phyloP scores from a whole-genome alignment of 2,888 invertebrate species.

The Eupithecia pulchellata region DNA sequence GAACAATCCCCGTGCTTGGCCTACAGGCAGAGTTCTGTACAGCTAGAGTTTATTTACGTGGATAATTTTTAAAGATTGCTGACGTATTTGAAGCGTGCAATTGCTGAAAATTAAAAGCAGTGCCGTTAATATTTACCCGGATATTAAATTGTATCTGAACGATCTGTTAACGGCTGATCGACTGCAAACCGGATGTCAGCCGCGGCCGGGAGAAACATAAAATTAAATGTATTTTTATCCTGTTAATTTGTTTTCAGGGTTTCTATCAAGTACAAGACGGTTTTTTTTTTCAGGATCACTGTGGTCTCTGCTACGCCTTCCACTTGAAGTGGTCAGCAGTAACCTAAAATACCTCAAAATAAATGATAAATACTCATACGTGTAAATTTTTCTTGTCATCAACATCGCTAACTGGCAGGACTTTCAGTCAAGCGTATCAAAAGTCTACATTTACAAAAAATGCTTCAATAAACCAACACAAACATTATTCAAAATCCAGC shows the following conservation, averaged over 20 bases:
- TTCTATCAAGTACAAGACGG: background rate
- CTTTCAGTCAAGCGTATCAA: background rate
- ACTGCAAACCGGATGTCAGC: constrained; percentile 21
- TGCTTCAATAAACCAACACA: background rate
- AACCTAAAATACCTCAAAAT: background rate
- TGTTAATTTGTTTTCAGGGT: background rate
- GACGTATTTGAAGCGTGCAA: background rate
- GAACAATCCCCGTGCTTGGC: no score
- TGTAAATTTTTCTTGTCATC: background rate
- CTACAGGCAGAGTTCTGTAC: background rate
- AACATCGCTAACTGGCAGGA: background rate
- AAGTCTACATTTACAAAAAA: background rate
- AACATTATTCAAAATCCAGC: background rate
- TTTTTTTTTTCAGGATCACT: no score
- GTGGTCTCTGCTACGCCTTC: background rate
- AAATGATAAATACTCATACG: background rate
- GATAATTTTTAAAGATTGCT: background rate
- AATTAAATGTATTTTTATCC: background rate
- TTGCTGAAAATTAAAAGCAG: background rate
- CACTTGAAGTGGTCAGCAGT: background rate
- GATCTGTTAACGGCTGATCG: constrained; percentile 19
- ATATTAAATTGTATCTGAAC: constrained; percentile 31
- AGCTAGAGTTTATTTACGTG: background rate
- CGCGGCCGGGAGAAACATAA: background rate
- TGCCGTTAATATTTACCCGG: constrained; percentile 23